These are phyloP conservation scores for Cygnus atratus DNA, from an alignment of 2,113 vertebrate species.

Conservation along the genomic window DNA sequence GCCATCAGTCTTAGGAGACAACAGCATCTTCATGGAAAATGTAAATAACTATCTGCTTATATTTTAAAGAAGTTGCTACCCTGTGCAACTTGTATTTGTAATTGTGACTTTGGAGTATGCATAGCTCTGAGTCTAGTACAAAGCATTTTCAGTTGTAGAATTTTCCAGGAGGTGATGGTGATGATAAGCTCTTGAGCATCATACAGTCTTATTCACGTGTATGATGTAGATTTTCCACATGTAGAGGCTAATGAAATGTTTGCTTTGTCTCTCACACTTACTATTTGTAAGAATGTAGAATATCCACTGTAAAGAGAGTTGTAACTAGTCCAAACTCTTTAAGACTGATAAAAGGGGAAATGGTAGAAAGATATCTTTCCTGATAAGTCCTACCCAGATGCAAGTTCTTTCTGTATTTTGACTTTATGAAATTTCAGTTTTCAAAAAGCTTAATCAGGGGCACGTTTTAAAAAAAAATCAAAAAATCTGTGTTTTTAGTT, in stretches of 20 bases:
- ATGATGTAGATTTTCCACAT: conserved; percentile 8
- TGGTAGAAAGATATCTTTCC: not conserved
- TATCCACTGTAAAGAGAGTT: not conserved
- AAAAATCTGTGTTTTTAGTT: conserved; percentile 21
- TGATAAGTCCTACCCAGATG: not conserved
- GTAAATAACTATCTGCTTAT: not conserved
- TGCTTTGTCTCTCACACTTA: not conserved
- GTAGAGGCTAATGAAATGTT: not conserved
- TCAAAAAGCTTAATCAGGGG: conserved; percentile 44
- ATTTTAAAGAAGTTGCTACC: not conserved
- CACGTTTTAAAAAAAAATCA: conserved; percentile 24
- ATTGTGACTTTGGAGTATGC: not conserved
- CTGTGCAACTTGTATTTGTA: not conserved
- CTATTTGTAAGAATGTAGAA: not conserved
- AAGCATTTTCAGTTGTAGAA: not conserved
- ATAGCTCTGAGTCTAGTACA: not conserved
- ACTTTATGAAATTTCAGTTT: conserved; percentile 56
- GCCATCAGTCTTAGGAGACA: not conserved
- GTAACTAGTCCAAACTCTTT: conserved; percentile 23
- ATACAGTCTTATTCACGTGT: not conserved
- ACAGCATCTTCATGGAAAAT: not conserved
- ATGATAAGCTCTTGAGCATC: not conserved
- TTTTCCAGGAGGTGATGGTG: not conserved
- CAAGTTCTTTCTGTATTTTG: conserved; percentile 39
- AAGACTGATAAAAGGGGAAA: conserved; percentile 18